Evolutionary conservation across 2,797 vertebrate species (phyloP).

Genomic region (Danionella dracula): DNA sequence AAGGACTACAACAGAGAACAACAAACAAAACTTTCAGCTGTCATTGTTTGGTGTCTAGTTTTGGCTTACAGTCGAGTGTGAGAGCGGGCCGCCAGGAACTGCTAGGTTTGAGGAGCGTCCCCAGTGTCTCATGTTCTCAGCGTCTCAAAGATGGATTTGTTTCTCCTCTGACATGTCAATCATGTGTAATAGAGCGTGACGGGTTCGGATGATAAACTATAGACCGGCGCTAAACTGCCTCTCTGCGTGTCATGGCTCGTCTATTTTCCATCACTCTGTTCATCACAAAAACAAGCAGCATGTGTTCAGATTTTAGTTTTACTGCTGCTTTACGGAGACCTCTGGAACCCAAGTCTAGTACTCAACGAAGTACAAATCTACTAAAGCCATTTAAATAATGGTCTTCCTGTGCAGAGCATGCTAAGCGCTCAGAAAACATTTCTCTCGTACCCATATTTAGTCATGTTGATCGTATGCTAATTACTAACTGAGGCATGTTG

Average conservation of each 20-base stretch:
- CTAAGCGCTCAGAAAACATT: no score
- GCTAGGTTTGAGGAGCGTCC: not conserved
- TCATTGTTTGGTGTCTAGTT: no score
- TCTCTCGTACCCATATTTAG: no score
- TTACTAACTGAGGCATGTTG: no score
- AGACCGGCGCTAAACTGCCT: not conserved
- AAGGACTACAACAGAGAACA: constrained; percentile 66
- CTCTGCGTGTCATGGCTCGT: constrained; percentile 1
- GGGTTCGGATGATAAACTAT: not conserved
- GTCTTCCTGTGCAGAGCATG: no score
- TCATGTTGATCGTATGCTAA: no score
- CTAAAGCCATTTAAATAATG: no score
- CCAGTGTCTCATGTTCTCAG: not conserved
- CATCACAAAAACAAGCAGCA: not conserved
- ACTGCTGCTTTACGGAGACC: not conserved
- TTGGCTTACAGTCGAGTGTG: no score
- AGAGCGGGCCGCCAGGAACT: no score
- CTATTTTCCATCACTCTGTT: constrained; percentile 4
- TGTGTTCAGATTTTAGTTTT: not conserved
- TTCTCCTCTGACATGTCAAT: not conserved
- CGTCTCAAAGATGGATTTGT: not conserved
- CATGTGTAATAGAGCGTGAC: not conserved
- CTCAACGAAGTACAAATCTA: no score
- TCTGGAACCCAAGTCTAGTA: not conserved
- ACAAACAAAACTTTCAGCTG: no score